Base-by-base conservation (phyloP, 2,888 invertebrate genomes). In the Eristalis arbustorum region DNA sequence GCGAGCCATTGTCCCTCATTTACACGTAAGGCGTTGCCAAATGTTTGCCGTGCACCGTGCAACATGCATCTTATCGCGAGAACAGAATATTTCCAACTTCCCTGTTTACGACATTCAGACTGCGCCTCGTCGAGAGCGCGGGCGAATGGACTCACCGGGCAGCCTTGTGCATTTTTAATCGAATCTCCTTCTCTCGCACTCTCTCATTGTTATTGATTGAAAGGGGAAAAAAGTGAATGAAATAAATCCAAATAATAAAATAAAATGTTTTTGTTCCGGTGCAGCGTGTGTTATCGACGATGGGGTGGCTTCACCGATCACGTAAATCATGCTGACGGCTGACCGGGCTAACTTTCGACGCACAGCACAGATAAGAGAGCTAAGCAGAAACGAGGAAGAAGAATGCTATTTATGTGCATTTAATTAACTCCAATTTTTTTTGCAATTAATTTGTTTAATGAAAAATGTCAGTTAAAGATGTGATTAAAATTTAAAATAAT, bases 271-370 rank as follows among this genome's bases (percentile, higher is more conserved):
- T 77, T 64, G 71, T 82, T 87, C 82, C 71, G 78, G 71, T 67
- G 49, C 72, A 61, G 62, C 57, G 85, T 64, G 82, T 69, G 83
- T 83, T 83, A 87, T 87, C 83, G 83, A 83, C 78, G 67, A 66
- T 83, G 56, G 14, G 69, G 59, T 75, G 71, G 77, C 64, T 66
- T 59, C 59, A 11, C 42, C 69, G 49, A 28, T 63, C 61, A 57
- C 22, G 62, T 83, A 79, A 83, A 87, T 87, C 78, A 87, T 72
- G 42, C 40, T 83, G 83, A 83, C 87, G 83, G 87, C 42, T 87
- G 83, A 72, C 64, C 59, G 59, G 49, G 25, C 59, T 14, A 59
- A 14, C 59, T 23, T 14, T 28, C 59, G 14, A 28, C 25, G 59
- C 59, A 59, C 31, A 5, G 11, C 4, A n/a, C 0, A 25, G 59